These are phyloP conservation scores for Microcebus ravelobensis DNA, from an alignment of 2,113 vertebrate genomes.

Conservation along the genomic window DNA sequence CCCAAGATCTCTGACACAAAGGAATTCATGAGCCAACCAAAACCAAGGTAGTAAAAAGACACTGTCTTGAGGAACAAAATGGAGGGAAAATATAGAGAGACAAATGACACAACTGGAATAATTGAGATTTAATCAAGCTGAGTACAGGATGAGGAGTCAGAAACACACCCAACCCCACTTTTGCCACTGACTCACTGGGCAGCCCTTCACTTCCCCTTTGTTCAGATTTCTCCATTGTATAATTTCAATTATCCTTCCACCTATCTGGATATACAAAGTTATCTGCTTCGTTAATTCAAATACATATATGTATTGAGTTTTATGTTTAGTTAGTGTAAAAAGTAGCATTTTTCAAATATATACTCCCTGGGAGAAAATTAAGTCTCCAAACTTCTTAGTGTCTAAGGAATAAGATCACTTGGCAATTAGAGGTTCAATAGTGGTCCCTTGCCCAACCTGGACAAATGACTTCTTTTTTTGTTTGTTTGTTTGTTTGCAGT, in stretches of 20 bases:
- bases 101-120: not conserved
- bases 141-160: not conserved
- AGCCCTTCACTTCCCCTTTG: not conserved
- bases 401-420: not conserved
- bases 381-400: not conserved
- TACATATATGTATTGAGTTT: not conserved
- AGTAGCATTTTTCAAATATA: not conserved
- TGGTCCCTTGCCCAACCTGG: not conserved
- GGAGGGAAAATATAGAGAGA: not conserved
- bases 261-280: not conserved
- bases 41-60: not conserved
- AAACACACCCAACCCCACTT: not conserved
- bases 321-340: not conserved
- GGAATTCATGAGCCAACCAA: not conserved
- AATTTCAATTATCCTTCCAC: slow-evolving; percentile 22
- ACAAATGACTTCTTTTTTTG: not conserved
- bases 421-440: not conserved
- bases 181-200: not conserved
- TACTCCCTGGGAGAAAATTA: slow-evolving; percentile 17
- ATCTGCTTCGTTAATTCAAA: not conserved
- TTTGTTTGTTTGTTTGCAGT: not conserved
- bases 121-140: not conserved
- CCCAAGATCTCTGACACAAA: slow-evolving; percentile 14
- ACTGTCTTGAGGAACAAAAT: not conserved
- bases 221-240: not conserved